Percentiles rank a stretch among this genome's conserved stretches.
Evolutionary conservation across 2,113 vertebrate genomes (phyloP).

Genomic region (Odocoileus virginianus): DNA sequence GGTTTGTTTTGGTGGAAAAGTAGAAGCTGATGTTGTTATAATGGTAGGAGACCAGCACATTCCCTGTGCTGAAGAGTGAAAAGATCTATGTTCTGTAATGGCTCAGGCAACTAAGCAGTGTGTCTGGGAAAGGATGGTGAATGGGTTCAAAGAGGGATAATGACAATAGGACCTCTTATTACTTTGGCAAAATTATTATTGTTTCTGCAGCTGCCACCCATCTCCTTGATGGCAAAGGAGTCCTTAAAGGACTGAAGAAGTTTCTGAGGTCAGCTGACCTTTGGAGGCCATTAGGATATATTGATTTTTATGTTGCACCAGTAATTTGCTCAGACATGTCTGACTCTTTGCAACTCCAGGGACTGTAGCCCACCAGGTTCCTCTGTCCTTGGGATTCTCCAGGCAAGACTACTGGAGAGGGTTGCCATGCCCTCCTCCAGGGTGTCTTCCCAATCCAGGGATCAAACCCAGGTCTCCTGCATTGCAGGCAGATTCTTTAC

Average conservation of each 20-base stretch:
- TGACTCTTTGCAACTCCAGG: not conserved
- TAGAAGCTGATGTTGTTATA: not conserved
- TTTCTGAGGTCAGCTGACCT: not conserved
- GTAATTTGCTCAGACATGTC: not conserved
- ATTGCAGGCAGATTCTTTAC: not conserved
- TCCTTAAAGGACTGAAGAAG: not conserved
- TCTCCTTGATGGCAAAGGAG: not conserved
- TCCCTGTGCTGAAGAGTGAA: not conserved
- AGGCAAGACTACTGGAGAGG: not conserved
- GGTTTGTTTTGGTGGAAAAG: not conserved
- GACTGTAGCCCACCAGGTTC: not conserved
- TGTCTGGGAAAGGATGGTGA: not conserved
- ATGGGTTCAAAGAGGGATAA: not conserved
- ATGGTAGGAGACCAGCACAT: not conserved
- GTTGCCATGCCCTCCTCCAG: not conserved
- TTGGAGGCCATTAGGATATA: not conserved
- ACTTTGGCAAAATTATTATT: not conserved
- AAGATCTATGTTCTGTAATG: not conserved
- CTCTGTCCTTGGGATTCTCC: not conserved
- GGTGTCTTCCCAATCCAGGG: not conserved
- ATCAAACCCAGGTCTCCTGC: not conserved
- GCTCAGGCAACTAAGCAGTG: not conserved
- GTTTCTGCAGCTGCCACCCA: not conserved
- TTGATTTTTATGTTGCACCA: not conserved
- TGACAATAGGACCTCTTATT: not conserved